phyloP scores from a whole-genome alignment of 2,888 invertebrate genomes.

The Trichacis sp. region DNA sequence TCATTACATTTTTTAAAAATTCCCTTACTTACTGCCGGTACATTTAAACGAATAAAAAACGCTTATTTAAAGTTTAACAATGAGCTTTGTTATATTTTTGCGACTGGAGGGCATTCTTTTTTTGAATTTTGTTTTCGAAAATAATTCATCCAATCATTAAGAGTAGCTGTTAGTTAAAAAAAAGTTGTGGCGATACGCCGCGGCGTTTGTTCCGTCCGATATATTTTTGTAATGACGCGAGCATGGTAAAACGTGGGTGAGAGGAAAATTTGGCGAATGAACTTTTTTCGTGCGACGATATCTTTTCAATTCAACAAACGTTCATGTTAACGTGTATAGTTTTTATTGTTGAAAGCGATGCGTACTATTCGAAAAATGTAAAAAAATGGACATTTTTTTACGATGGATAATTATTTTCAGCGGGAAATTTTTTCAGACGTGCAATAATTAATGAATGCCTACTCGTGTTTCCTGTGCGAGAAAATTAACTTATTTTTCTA shows the following conservation, averaged over 20 bases:
- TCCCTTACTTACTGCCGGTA: not conserved
- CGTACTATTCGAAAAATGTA: too few species aligned
- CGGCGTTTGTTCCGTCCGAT: conserved; percentile 59
- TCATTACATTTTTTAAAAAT: not conserved
- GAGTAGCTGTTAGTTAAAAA: not conserved
- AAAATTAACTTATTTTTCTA: conserved; percentile 29
- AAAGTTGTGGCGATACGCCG: conserved; percentile 6
- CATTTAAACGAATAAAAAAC: conserved; percentile 6
- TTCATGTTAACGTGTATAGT: not conserved
- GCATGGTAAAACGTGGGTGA: not conserved
- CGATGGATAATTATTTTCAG: too few species aligned
- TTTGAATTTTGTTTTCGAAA: conserved; percentile 29
- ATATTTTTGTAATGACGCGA: conserved; percentile 57
- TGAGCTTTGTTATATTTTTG: conserved; percentile 1
- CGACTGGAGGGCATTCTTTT: conserved; percentile 24
- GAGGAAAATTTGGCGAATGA: not conserved
- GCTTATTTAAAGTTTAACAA: not conserved
- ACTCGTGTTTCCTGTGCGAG: conserved; percentile 17
- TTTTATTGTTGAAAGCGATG: too few species aligned
- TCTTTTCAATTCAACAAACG: not conserved
- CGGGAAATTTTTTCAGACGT: conserved; percentile 15
- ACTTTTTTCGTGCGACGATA: too few species aligned
- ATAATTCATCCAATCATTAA: conserved; percentile 17
- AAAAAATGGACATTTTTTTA: too few species aligned
- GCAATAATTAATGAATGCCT: conserved; percentile 13